Conservation (phyloP, 1,140 invertebrate genomes). For the Trichomalopsis sarcophagae region DNA sequence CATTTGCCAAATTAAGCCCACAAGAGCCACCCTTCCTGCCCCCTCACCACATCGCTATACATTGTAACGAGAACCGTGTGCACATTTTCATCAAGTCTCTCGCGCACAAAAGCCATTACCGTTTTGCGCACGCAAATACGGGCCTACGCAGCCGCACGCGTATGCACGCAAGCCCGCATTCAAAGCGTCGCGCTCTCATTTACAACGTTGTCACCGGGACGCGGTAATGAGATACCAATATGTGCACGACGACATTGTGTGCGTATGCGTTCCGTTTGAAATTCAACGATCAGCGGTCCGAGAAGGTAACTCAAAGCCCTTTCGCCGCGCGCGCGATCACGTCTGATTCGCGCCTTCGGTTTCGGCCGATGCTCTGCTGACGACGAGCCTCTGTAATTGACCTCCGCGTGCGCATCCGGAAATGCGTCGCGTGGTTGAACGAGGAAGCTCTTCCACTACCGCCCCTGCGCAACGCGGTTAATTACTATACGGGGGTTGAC, state of each 20-base stretch:
- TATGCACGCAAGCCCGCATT: background rate
- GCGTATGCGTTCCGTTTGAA: slow-evolving; percentile 9
- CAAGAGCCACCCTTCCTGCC: too few species aligned
- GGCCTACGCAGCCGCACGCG: too few species aligned
- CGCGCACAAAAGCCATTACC: background rate
- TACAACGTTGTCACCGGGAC: background rate
- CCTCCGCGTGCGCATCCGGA: background rate
- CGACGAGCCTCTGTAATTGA: slow-evolving; percentile 18
- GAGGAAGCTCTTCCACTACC: background rate
- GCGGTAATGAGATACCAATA: slow-evolving; percentile 20
- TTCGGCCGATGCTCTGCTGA: slow-evolving; percentile 5
- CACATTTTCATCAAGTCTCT: background rate
- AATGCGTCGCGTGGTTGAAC: background rate
- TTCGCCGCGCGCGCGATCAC: too few species aligned
- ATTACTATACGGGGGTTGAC: slow-evolving; percentile 32
- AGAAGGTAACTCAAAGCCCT: background rate
- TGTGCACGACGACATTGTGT: background rate
- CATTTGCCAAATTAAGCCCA: too few species aligned
- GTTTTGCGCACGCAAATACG: too few species aligned
- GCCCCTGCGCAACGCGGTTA: slow-evolving; percentile 3
- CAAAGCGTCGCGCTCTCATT: background rate
- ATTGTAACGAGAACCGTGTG: too few species aligned
- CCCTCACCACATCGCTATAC: too few species aligned
- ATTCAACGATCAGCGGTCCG: background rate
- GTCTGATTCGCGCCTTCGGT: slow-evolving; percentile 18